phyloP scores from a whole-genome alignment of 1,140 invertebrate species.

The Choristoneura fumiferana region DNA sequence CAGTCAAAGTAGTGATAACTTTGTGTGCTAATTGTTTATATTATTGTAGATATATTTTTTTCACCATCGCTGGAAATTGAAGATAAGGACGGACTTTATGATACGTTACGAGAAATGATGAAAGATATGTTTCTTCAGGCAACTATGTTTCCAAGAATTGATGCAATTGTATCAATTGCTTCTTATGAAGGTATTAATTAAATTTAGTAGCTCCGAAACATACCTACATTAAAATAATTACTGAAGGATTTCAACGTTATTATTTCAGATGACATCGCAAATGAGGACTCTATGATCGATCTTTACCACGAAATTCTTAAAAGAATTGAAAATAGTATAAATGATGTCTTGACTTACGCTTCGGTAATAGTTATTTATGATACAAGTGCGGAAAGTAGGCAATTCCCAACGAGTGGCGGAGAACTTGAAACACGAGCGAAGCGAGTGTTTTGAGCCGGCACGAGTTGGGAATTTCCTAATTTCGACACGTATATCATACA shows the following conservation, averaged over 20 bases:
- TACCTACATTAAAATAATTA: too few species aligned
- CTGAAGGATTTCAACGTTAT: background rate
- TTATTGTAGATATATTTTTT: conserved; percentile 70
- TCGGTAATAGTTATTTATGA: conserved; percentile 38
- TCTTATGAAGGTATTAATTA: conserved; percentile 56
- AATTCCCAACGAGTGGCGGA: too few species aligned
- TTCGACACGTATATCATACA: too few species aligned
- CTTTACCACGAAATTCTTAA: conserved; percentile 65
- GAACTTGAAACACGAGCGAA: too few species aligned
- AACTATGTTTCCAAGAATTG: conserved; percentile 66
- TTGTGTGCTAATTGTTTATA: background rate
- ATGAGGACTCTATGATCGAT: conserved; percentile 62
- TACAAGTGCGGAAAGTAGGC: too few species aligned
- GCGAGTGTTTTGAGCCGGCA: too few species aligned
- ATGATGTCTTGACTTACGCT: conserved; percentile 59
- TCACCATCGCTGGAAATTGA: conserved; percentile 64
- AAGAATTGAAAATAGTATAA: conserved; percentile 62
- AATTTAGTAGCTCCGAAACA: background rate
- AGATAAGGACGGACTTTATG: conserved; percentile 58
- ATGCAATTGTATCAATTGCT: conserved; percentile 55
- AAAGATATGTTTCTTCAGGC: conserved; percentile 73
- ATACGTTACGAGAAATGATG: conserved; percentile 69
- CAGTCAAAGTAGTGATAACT: too few species aligned
- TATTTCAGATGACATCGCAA: conserved; percentile 56
- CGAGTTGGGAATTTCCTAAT: too few species aligned